Percentiles rank a stretch among this genome's conserved stretches.
Evolutionary conservation across 1,140 invertebrate genomes (phyloP).

Genomic region (Scaptomyza pallida): DNA sequence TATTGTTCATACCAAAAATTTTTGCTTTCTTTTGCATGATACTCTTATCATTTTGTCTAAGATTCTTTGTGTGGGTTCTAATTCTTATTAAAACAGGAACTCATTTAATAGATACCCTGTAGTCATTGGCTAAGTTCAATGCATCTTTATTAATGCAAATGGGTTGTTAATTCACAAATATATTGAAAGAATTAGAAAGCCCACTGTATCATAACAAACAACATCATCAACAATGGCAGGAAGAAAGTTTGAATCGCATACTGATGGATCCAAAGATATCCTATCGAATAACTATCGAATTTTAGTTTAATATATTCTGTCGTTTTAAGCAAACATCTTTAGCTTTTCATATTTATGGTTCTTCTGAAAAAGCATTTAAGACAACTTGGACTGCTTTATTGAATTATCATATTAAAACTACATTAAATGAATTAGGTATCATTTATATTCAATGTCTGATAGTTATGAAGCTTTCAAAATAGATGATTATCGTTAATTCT

Average conservation of each 20-base stretch:
- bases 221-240: slow-evolving; percentile 26
- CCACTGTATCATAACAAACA: slow-evolving; percentile 32
- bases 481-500: no score
- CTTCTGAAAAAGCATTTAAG: background rate
- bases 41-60: background rate
- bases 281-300: no score
- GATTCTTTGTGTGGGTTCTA: background rate
- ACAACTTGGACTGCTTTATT: background rate
- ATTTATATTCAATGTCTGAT: background rate
- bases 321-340: no score
- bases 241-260: background rate
- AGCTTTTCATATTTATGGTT: no score
- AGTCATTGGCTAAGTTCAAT: slow-evolving; percentile 12
- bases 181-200: slow-evolving; percentile 44
- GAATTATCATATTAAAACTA: slow-evolving; percentile 1
- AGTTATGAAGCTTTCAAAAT: no score
- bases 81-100: slow-evolving; percentile 12
- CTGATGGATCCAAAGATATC: background rate
- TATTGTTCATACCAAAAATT: no score
- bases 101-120: slow-evolving; percentile 27
- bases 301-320: no score
- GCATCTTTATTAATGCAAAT: slow-evolving; percentile 29
- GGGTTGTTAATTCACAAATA: slow-evolving; percentile 28
- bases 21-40: background rate
- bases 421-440: background rate